phyloP scores from a whole-genome alignment of 2,113 vertebrate species.

The Phocoena sinus region DNA sequence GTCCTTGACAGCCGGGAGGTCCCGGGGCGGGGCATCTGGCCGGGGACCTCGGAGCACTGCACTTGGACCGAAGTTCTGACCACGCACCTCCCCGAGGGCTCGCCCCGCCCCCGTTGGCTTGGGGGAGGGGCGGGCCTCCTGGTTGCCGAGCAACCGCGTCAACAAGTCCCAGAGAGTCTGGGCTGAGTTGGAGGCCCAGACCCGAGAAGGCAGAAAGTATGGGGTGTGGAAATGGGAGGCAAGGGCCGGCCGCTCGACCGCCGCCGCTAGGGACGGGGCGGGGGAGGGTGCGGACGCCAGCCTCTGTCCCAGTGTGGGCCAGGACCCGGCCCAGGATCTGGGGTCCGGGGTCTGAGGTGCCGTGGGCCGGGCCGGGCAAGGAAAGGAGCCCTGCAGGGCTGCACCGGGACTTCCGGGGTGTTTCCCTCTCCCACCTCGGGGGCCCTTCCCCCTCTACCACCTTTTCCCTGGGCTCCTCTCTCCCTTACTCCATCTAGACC shows the following conservation, averaged over 20 bases:
- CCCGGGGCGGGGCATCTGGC: rapidly evolving
- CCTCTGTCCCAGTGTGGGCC: neutral
- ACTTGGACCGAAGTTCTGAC: rapidly evolving
- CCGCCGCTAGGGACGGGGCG: neutral
- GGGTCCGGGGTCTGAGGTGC: neutral
- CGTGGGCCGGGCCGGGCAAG: neutral
- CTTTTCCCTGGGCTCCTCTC: neutral
- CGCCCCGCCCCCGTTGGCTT: rapidly evolving
- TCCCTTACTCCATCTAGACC: neutral
- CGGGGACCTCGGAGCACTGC: neutral
- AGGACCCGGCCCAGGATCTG: neutral
- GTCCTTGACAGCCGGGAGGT: neutral
- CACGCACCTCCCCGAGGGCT: rapidly evolving
- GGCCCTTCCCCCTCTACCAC: neutral
- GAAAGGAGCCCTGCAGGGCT: no score
- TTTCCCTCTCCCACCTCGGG: neutral
- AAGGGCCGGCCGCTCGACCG: neutral
- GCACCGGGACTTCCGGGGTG: no score
- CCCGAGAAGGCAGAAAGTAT: neutral
- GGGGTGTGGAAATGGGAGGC: neutral
- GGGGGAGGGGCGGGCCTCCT: neutral
- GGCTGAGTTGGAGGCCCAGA: neutral
- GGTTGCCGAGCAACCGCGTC: conserved; percentile 52
- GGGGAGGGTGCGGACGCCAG: neutral
- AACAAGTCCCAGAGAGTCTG: neutral